Evolutionary conservation across 1,140 invertebrate species (phyloP), one percentile per base, ranked within the genome.

Genomic region (Plectrocnemia conspersa): DNA sequence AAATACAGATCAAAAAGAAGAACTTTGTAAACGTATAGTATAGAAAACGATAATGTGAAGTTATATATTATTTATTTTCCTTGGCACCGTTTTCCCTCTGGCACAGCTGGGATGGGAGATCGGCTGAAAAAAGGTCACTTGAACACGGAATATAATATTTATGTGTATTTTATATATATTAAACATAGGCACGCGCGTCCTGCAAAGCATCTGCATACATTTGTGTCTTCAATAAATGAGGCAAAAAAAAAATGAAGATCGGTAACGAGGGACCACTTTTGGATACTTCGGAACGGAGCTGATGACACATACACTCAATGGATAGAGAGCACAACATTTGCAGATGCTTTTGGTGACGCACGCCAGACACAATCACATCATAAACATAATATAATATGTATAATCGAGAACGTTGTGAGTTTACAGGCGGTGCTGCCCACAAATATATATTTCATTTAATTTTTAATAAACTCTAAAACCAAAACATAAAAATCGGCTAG

Each of bases 31-130:
- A n/a, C n/a, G n/a, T n/a, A n/a, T n/a, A n/a, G n/a, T n/a, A n/a
- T n/a, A n/a, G n/a, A n/a, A n/a, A n/a, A n/a, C n/a, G n/a, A n/a
- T n/a, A n/a, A n/a, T n/a, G n/a, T n/a, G n/a, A n/a, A n/a, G n/a
- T n/a, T n/a, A n/a, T n/a, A n/a, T 18, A 46, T 46, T 27, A 18
- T 48, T 45, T 45, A 21, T 45, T 53, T 42, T 49, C 42, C 35
- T 53, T 46, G 32, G 40, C 40, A 42, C 52, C 27, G 18, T 9
- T 52, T 61, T 61, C 58, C 59, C 59, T 68, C 69, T 77, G 75
- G 75, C 77, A 78, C 78, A 71, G 72, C 74, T 77, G 73, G 77
- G 76, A 77, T 66, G 64, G 72, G 72, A 71, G 65, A 68, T 72
- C 71, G 71, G 72, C 68, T 68, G 70, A 70, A 72, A 58, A 58